A percentile compares a stretch with the other conserved stretches of the same genome.
phyloP scores from a whole-genome alignment of 2,888 invertebrate species.

The Pollenia griseotomentosa region DNA sequence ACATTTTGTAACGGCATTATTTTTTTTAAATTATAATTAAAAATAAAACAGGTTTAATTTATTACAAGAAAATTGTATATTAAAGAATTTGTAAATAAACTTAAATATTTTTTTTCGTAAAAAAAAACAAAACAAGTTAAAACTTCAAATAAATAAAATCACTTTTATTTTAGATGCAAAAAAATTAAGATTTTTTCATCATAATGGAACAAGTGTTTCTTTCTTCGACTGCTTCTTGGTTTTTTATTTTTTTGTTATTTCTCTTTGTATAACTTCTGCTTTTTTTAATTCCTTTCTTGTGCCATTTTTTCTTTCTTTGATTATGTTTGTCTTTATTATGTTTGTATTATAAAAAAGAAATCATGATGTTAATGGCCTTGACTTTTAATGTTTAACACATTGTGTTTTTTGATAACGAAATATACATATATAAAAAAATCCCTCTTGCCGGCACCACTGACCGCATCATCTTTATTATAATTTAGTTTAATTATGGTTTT shows the following conservation, averaged over 20 bases:
- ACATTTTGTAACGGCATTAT: slow-evolving; percentile 25
- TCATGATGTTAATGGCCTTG: slow-evolving; percentile 68
- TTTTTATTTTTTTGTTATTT: too few relatives aligned
- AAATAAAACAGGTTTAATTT: neutral
- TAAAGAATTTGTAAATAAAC: too few relatives aligned
- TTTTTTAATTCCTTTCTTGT: neutral
- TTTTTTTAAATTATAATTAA: slow-evolving; percentile 1
- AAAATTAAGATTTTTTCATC: neutral
- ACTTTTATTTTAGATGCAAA: neutral
- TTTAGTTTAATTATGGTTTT: neutral
- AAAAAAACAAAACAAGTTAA: too few relatives aligned
- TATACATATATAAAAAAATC: neutral
- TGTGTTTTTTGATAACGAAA: neutral
- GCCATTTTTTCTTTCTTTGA: neutral
- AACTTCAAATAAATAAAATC: neutral
- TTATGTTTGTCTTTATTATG: slow-evolving; percentile 23
- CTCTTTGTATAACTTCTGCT: too few relatives aligned
- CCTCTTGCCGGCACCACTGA: slow-evolving; percentile 8
- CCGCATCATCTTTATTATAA: neutral
- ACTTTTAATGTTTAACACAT: slow-evolving; percentile 55
- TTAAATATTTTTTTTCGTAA: too few relatives aligned
- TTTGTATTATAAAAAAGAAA: slow-evolving; percentile 26
- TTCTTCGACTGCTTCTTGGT: neutral
- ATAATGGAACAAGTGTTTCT: neutral
- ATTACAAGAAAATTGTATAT: too few relatives aligned